These are phyloP conservation scores for Galbula dea DNA, from an alignment of 2,113 vertebrate genomes.

Conservation along the genomic window DNA sequence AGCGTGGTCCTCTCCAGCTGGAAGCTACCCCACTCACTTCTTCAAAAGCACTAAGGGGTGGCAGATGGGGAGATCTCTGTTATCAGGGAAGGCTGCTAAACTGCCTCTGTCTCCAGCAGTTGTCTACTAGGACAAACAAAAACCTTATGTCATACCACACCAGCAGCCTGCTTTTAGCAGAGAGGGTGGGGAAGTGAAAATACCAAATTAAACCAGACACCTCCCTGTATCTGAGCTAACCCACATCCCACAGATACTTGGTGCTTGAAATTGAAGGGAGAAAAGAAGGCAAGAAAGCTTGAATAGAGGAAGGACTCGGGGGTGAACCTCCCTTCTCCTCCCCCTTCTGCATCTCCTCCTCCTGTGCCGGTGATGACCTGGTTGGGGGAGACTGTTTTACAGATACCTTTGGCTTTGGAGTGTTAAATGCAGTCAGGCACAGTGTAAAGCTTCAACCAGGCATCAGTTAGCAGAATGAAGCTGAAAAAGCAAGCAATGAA, in stretches of 20 bases:
- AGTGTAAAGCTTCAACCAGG: neutral
- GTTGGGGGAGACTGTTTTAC: neutral
- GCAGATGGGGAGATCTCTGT: slow-evolving; percentile 4
- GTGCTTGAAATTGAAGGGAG: neutral
- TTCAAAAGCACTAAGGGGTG: neutral
- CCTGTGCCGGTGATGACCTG: neutral
- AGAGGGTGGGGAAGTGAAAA: neutral
- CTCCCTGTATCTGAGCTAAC: neutral
- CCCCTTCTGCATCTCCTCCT: neutral
- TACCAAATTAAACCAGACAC: neutral
- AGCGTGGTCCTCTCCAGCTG: neutral
- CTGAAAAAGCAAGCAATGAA: neutral
- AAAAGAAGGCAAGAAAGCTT: neutral
- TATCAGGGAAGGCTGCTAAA: neutral
- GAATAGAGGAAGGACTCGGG: neutral
- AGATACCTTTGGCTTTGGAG: neutral
- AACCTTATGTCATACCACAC: neutral
- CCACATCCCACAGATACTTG: neutral
- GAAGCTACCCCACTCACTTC: neutral
- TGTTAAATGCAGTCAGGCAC: neutral
- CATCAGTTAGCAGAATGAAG: neutral
- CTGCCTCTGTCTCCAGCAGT: neutral
- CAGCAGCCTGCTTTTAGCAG: neutral
- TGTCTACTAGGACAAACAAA: neutral
- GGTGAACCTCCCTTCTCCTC: neutral